These are phyloP conservation scores for Marcusenius ussheri DNA, from an alignment of 2,113 vertebrate species.

Conservation along the genomic window DNA sequence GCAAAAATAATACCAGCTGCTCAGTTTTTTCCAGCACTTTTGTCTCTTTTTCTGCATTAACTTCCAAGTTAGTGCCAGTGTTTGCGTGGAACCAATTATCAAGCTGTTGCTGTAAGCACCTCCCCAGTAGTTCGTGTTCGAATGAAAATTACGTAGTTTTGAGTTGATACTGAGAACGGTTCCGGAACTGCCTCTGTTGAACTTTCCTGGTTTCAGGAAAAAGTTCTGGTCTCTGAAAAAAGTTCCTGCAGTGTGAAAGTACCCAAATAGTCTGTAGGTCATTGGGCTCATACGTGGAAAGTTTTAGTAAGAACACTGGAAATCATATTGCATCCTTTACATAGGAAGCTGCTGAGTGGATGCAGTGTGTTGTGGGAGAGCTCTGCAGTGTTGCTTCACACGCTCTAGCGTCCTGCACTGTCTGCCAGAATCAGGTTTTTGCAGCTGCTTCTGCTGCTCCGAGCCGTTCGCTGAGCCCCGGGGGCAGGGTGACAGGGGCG, in stretches of 20 bases:
- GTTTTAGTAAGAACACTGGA: no score
- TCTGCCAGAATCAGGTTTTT: background rate
- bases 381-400: background rate
- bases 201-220: no score
- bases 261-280: no score
- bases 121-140: background rate
- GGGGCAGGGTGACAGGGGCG: background rate
- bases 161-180: no score
- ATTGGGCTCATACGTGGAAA: no score
- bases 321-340: background rate
- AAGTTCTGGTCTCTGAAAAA: no score
- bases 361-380: background rate
- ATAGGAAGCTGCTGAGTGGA: background rate
- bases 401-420: background rate
- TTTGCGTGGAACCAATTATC: background rate
- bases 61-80: background rate
- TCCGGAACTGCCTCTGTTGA: no score
- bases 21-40: background rate
- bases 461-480: background rate
- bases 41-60: background rate
- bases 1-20: background rate
- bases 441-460: background rate
- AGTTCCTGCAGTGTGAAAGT: no score
- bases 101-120: background rate
- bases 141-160: no score